Conservation (phyloP, 1,140 invertebrate species). For the Drosophila tsacasi region DNA sequence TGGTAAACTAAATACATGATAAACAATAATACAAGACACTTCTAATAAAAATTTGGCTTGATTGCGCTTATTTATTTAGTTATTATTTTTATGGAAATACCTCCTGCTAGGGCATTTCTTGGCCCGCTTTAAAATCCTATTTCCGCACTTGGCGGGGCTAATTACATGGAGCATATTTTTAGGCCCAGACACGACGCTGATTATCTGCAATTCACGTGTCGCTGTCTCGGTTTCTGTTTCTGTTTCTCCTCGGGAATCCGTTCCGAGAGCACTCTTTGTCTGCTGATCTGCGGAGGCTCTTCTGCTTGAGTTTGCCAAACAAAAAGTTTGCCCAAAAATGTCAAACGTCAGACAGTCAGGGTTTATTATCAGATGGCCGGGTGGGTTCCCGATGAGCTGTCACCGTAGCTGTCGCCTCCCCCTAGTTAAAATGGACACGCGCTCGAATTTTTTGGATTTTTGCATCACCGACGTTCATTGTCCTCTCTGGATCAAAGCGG, state of each 20-base stretch:
- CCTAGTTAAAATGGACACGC: conserved; percentile 27
- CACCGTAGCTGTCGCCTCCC: conserved; percentile 10
- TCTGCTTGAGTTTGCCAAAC: conserved; percentile 49
- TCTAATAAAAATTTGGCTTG: not conserved
- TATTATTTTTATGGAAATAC: too few species aligned
- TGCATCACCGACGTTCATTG: conserved; percentile 43
- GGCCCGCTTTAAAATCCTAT: not conserved
- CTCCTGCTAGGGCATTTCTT: not conserved
- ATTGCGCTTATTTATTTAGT: not conserved
- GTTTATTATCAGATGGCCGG: conserved; percentile 61
- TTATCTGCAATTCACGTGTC: conserved; percentile 79
- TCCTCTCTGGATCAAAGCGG: conserved; percentile 40
- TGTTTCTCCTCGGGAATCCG: conserved; percentile 15
- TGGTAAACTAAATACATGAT: not conserved
- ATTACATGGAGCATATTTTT: conserved; percentile 83
- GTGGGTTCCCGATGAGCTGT: conserved; percentile 27
- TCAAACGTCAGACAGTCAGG: conserved; percentile 48
- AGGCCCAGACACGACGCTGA: conserved; percentile 76
- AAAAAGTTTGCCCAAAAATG: conserved; percentile 70
- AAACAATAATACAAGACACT: too few species aligned
- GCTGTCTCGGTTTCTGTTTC: conserved; percentile 29
- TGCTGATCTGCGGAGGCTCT: conserved; percentile 2
- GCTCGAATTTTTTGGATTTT: conserved; percentile 10
- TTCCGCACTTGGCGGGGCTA: conserved; percentile 68
- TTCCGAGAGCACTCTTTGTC: conserved; percentile 10